Base-by-base conservation (phyloP, 2,797 vertebrate genomes). In the Sarcoramphus papa region DNA sequence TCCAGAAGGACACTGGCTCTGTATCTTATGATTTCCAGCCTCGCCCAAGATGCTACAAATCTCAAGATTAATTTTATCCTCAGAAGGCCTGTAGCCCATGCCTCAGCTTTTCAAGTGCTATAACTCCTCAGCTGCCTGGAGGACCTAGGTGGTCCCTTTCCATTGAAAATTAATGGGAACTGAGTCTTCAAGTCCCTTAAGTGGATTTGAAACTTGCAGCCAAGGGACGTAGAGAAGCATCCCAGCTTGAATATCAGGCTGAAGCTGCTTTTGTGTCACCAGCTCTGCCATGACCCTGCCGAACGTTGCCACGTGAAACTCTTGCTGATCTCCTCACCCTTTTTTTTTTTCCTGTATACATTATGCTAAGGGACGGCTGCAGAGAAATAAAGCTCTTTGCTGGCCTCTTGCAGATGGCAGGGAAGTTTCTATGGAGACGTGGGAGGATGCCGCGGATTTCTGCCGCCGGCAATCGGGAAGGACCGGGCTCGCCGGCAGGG, bases 151-250 rank as follows among this genome's bases (percentile, higher is more conserved):
- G 72, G 60, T 85, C 88, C 72, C 86, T 85, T 87, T 45, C 21
- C 81, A 92, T 85, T 60, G 86, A 94, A 94, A 92, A 96, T 95
- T 95, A 68, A 93, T 93, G 91, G 72, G 23, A 95, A 3, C 50
- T 81, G 91, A 95, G 85, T 75, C 67, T 95, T 85, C 68, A 78
- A 6, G 54, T 97, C 95, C 75, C 96, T 91, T 92, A 97, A 95
- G 93, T 93, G 94, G 81, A 64, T 94, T 94, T 93, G 78, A 89
- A 96, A 89, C 51, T 94, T 79, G 33, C 51, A 85, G 77, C 59
- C 88, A 94, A 87, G 88, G 74, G 68, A 60, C 0, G 2, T 2
- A 77, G 45, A 68, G 56, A 85, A 74, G 17, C 41, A 87, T 86
- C 30, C 41, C 41, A 74, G 28, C 33, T 74, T 60, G 77, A 81